Evolutionary conservation across 2,113 vertebrate species (phyloP).

Genomic region (Strix uralensis): DNA sequence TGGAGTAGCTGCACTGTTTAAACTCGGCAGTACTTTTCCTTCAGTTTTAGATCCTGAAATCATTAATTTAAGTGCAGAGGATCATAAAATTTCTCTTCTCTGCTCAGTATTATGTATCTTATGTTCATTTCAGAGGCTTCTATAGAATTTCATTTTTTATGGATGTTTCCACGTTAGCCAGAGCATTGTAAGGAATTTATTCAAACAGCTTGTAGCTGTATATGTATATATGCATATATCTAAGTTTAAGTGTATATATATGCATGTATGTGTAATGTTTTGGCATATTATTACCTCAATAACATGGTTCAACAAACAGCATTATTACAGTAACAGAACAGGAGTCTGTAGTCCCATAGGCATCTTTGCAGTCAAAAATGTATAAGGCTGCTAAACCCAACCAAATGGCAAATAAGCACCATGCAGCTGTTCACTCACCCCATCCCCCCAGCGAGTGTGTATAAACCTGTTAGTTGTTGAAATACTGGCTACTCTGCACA

Average conservation of each 20-base stretch:
- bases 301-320: neutral
- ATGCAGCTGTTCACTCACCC: too few species aligned
- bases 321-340: neutral
- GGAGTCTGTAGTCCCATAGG: neutral
- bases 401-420: too few species aligned
- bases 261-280: neutral
- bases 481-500: neutral
- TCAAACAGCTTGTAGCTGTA: neutral
- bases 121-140: slow-evolving; percentile 11
- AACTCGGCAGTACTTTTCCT: slow-evolving; percentile 9
- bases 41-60: slow-evolving; percentile 9
- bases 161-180: neutral
- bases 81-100: slow-evolving; percentile 34
- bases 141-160: neutral
- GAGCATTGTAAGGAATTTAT: neutral
- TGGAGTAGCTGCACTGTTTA: neutral
- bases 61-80: slow-evolving; percentile 33
- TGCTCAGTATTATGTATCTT: slow-evolving; percentile 15
- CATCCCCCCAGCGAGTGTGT: too few species aligned
- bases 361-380: neutral
- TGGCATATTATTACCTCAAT: neutral
- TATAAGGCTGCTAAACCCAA: neutral
- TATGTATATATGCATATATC: neutral
- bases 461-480: neutral
- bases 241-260: neutral